Conservation (phyloP, 2,888 invertebrate species). For the Electrophaes corylata region DNA sequence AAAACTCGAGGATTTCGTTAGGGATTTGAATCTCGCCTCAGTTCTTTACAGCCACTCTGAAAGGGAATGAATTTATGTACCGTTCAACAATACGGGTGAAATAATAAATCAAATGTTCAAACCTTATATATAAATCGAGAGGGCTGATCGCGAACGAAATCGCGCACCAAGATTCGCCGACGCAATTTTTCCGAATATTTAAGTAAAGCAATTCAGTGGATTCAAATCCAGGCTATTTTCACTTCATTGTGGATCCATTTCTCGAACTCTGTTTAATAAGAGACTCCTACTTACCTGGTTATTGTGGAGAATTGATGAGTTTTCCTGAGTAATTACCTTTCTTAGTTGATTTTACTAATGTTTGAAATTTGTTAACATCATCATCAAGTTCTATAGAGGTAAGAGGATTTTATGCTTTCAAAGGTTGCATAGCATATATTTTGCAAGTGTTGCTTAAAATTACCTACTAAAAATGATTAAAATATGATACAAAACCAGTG, state of each 20-base stretch:
- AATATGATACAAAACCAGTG: too few species aligned
- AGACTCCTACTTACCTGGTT: background rate
- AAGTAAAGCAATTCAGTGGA: constrained; percentile 6
- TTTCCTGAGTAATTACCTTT: constrained; percentile 2
- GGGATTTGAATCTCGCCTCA: constrained; percentile 6
- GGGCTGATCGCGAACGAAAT: constrained; percentile 2
- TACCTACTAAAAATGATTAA: too few species aligned
- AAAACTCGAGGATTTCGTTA: constrained; percentile 1
- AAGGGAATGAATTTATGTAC: constrained; percentile 1
- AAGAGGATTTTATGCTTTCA: too few species aligned
- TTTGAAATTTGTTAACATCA: too few species aligned
- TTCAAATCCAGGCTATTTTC: constrained; percentile 5
- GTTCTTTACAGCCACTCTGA: background rate
- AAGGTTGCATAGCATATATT: too few species aligned
- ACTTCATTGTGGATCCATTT: constrained; percentile 7
- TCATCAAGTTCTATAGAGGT: too few species aligned
- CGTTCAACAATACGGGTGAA: constrained; percentile 3
- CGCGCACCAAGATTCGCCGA: background rate
- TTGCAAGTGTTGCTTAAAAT: too few species aligned
- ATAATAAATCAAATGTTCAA: constrained; percentile 14
- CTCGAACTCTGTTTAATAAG: constrained; percentile 2
- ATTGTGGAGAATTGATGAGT: background rate
- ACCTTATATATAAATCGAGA: constrained; percentile 5
- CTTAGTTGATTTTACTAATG: background rate
- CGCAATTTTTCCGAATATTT: constrained; percentile 9